These are phyloP conservation scores for Salminus brasiliensis DNA, from an alignment of 2,113 vertebrate genomes.

Conservation along the genomic window DNA sequence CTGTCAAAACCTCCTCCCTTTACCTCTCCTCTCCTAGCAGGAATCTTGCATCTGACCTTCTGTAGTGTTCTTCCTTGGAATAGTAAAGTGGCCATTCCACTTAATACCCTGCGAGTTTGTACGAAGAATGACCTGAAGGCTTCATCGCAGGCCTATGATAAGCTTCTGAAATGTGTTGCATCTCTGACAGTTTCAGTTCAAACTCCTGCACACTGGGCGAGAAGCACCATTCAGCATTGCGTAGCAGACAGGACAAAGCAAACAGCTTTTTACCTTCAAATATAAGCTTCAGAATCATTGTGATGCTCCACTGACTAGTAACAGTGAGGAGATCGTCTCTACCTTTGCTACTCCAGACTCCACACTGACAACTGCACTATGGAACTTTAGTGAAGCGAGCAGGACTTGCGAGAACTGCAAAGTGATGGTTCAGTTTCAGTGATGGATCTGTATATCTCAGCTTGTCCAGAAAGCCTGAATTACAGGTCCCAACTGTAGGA, in stretches of 20 bases:
- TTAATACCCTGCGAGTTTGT: not conserved
- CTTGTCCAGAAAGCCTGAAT: no score
- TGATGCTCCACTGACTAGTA: no score
- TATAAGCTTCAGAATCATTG: no score
- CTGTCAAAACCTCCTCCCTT: constrained; percentile 64
- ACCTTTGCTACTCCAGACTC: no score
- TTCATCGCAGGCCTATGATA: not conserved
- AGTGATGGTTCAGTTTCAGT: no score
- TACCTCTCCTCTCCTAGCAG: not conserved
- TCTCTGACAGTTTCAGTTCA: not conserved
- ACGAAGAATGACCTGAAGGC: not conserved
- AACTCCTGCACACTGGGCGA: not conserved
- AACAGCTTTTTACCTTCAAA: no score
- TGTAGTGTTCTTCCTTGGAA: not conserved
- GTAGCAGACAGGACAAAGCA: not conserved
- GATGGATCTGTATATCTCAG: no score
- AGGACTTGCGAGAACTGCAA: no score
- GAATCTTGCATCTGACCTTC: constrained; percentile 40
- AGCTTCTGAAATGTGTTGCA: not conserved
- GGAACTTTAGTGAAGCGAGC: no score
- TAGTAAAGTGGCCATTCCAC: not conserved
- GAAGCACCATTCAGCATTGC: not conserved
- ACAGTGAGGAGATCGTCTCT: no score
- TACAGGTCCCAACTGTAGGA: no score
- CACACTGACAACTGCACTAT: no score